Base-by-base conservation (phyloP, 2,888 invertebrate species). In the Drosophila mettleri region DNA sequence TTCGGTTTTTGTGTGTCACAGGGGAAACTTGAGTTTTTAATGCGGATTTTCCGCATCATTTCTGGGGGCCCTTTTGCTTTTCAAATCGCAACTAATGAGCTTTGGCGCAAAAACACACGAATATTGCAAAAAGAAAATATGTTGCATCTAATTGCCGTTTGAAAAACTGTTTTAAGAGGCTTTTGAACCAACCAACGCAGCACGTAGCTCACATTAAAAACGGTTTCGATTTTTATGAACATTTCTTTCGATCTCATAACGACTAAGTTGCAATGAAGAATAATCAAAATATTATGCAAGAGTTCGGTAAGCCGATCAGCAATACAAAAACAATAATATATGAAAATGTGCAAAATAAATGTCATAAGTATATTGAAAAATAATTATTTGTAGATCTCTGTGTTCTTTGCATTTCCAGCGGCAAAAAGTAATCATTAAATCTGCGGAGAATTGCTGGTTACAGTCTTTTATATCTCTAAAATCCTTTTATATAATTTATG, bases 21-120 rank as follows among this genome's bases (percentile, higher is more conserved):
- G 64, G 74, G 83, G 71, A 87, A 87, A 87, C 77, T 77, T 67
- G 60, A 72, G 81, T 83, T 83, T 79, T 83, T 79, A 79, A 80
- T 85, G 85, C 84, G 87, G 82, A 85, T 85, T 85, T 85, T 78
- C 83, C 80, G 85, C 60, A 69, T 63, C 58, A 34, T 53, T 34
- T 49, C 39, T 46, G 33, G 45, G 53, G 51, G 34, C 48, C 59
- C 69, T 78, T 71, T 78, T 81, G 69, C 67, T 67, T 74, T 74
- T 71, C 34, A 61, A 66, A 66, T 62, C 41, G 27, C 66, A 55
- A 53, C 60, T 83, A 85, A 85, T 85, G 82, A 85, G 87, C 67
- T 80, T 76, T 55, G 46, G 34, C 16, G 31, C 46, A 48, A 29
- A 48, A 46, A 52, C 41, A 43, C 16, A 27, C 16, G 14, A 38